Evolutionary conservation across 2,113 vertebrate species (phyloP), one percentile per base, ranked within the genome.

Genomic region (Dicentrarchus labrax): DNA sequence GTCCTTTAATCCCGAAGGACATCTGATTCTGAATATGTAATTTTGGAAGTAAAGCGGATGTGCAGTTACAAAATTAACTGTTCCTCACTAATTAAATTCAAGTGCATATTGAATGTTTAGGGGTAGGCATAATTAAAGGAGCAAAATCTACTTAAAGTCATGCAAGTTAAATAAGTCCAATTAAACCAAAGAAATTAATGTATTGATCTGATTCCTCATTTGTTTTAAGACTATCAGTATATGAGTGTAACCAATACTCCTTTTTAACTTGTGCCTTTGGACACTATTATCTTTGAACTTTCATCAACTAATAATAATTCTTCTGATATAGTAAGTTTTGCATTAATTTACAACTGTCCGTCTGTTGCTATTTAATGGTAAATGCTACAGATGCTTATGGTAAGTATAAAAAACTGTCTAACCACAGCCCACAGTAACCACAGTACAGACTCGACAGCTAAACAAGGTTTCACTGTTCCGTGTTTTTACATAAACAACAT

Each of bases 141-240:
- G 65, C 56, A 88, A 87, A 89, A 79, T 80, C 81, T 84, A 85
- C 85, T 88, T 84, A 90, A 86, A 89, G 82, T 87, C 79, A 86
- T 94, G 91, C 84, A 92, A 88, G 72, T 88, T 86, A 90, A 90
- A 85, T 84, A 90, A 87, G 68, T 85, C 77, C 76, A 91, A 93
- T 93, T 91, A 90, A 87, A 67, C 57, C 50, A 68, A 82, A 88
- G 79, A 77, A 92, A 91, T 90, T 30, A 87, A 90, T 89, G 80
- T 88, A 93, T 92, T 88, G 88, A 94, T 90, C 74, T 41, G 80
- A 86, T 80, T 84, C 62, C 87, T 86, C 45, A 81, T 92, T 90
- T 92, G 74, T 73, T 88, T 86, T 38, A 70, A 75, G 57, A 36
- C 64, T 24, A 56, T 72, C 67, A 56, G 50, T 64, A 45, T 62